These are phyloP conservation scores for Drosophila multiciliata DNA, from an alignment of 2,888 invertebrate genomes.

Conservation along the genomic window DNA sequence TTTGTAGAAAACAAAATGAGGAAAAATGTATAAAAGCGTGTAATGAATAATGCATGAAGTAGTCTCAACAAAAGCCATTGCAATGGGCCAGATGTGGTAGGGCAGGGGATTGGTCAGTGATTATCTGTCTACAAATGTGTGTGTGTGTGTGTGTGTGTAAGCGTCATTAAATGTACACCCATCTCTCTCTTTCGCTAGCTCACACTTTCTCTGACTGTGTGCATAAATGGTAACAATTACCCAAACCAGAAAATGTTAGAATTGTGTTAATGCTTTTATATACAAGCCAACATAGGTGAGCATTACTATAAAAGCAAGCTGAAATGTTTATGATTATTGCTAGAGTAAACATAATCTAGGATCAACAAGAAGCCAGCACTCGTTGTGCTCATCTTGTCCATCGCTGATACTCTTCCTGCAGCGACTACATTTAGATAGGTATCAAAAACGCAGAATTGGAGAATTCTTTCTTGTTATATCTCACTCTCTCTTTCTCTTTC, in stretches of 20 bases:
- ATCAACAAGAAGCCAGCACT: background rate
- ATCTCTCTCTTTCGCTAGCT: background rate
- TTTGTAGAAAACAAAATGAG: slow-evolving; percentile 64
- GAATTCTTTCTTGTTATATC: background rate
- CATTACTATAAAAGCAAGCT: background rate
- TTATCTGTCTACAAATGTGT: slow-evolving; percentile 63
- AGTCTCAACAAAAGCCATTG: slow-evolving; percentile 57
- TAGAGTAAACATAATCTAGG: background rate
- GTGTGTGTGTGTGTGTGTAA: slow-evolving; percentile 29
- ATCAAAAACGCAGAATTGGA: background rate
- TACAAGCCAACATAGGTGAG: background rate
- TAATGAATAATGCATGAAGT: slow-evolving; percentile 82
- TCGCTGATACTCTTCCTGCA: background rate
- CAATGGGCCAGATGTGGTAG: slow-evolving; percentile 14
- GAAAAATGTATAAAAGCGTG: slow-evolving; percentile 76
- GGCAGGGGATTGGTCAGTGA: slow-evolving; percentile 49
- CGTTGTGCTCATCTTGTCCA: background rate
- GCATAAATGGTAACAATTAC: slow-evolving; percentile 54
- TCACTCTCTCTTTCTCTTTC: background rate
- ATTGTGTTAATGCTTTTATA: slow-evolving; percentile 2
- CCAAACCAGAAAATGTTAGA: slow-evolving; percentile 38
- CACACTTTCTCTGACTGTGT: slow-evolving; percentile 7
- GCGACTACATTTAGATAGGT: background rate
- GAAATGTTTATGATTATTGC: background rate
- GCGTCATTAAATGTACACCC: slow-evolving; percentile 45